Evolutionary conservation across 2,888 invertebrate genomes (phyloP), one percentile per base, ranked within the genome.

Genomic region (Melanotus villosus): DNA sequence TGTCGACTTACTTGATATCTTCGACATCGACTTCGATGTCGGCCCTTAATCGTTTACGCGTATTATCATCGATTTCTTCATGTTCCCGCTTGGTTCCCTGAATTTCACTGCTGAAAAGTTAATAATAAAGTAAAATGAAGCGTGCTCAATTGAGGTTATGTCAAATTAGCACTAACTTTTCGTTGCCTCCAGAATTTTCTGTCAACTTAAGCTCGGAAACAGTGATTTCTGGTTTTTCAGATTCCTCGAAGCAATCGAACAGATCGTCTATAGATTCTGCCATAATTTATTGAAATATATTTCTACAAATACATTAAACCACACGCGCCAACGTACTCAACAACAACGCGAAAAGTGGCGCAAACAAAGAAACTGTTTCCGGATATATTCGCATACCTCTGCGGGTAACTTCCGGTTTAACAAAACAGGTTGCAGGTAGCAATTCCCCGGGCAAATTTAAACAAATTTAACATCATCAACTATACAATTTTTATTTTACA

Each of bases 181-280:
- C 41, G 10, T 26, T 23, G 34, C 26, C 38, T 19, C 65, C 45
- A 21, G 12, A 34, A 38, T 57, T 43, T 41, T 64, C 60, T 1
- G 45, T n/a, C 21, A 50, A 19, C 3, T 21, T 32, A 10, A 3
- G 7, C 18, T 26, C 30, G 2, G 23, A 5, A 10, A 26, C 12
- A 1, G n/a, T 21, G 7, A 41, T 45, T 41, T 64, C 60, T 12
- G 41, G 32, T 32, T 77, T 76, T n/a, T 72, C 71, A 7, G 71
- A 73, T 70, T 83, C 80, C 38, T 83, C 82, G 74, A 85, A 84
- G 73, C 84, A 84, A 60, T 82, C 80, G 71, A 85, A 85, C 64
- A 85, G 79, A 75, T 84, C 82, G 72, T 84, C 84, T 63, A 85
- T 84, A 52, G 79, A 80, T 34, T 83, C 82, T 70, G 82, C 80